Evolutionary conservation across 2,888 invertebrate species (phyloP), one percentile per base, ranked within the genome.

Genomic region (Eupithecia centaureata): DNA sequence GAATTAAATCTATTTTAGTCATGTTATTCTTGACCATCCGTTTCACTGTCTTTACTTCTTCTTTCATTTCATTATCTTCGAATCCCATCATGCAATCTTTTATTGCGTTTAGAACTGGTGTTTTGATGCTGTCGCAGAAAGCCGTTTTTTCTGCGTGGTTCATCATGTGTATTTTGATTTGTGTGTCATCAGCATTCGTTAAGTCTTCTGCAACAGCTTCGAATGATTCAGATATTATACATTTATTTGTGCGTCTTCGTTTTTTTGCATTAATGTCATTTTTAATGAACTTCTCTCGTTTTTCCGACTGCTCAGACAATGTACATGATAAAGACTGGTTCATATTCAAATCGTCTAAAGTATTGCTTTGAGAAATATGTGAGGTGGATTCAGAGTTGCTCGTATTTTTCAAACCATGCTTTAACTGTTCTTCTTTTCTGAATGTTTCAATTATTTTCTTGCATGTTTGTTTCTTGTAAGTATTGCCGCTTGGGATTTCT

Each of bases 141-240:
- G 80, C 71, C 60, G 82, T 78, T 74, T 87, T 92, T 47, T 91
- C 91, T 70, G 79, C 81, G 15, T 89, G 88, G 63, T 88, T 89
- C 91, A 92, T 92, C 30, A 92, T 80, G 73, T 90, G 88, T 74
- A 91, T 83, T 86, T 92, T 92, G 67, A 92, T 88, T 73, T 82
- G 86, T 13, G 81, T 79, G 15, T 88, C 85, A 18, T 81, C 84
- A 51, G 75, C 65, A 22, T 76, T 67, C 27, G 83, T 77, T 5
- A 67, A 61, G 77, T 90, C 88, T 1, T 85, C 84, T 1, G 90
- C 89, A 27, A 91, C 70, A 32, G 88, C 90, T 78, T 91, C 88
- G 66, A 92, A 87, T 8, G 90, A 89, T 71, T 89, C 88, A 0
- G 91, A 90, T 60, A 86, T 71, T 27, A 78, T 65, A 35, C 86